phyloP scores from a whole-genome alignment of 1,140 invertebrate species.

The Anastrepha obliqua region DNA sequence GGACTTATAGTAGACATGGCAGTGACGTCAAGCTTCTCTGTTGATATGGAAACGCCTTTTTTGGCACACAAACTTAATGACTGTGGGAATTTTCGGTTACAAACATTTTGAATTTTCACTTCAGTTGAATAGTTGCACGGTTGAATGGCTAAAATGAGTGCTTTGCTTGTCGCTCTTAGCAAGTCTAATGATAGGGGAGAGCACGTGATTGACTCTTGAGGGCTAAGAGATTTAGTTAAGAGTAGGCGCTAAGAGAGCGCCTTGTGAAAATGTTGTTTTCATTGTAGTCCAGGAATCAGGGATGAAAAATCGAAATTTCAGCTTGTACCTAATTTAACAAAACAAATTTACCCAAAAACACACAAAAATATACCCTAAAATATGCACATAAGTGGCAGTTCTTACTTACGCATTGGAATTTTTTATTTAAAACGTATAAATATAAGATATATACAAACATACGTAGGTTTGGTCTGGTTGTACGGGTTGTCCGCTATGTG shows the following conservation, averaged over 20 bases:
- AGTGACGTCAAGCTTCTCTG: conserved; percentile 31
- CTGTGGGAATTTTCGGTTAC: conserved; percentile 48
- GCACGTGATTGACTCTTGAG: background rate
- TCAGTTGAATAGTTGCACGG: conserved; percentile 30
- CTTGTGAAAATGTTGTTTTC: background rate
- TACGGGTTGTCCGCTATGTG: too few relatives aligned
- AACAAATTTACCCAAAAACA: too few relatives aligned
- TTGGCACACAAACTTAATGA: conserved; percentile 6
- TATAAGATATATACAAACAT: too few relatives aligned
- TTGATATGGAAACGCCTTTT: conserved; percentile 18
- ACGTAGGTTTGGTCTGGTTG: too few relatives aligned
- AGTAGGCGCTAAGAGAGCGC: background rate
- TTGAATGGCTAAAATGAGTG: conserved; percentile 16
- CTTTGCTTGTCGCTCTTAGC: background rate
- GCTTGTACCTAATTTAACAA: too few relatives aligned
- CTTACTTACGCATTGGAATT: too few relatives aligned
- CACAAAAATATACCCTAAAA: too few relatives aligned
- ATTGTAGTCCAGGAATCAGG: too few relatives aligned
- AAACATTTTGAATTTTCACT: conserved; percentile 39
- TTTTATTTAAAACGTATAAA: too few relatives aligned
- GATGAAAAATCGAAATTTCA: too few relatives aligned
- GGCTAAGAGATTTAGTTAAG: background rate
- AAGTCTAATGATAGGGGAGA: background rate
- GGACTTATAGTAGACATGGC: background rate
- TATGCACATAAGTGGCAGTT: too few relatives aligned